Base-by-base conservation (phyloP, 1,140 invertebrate genomes). In the Idris sp. region DNA sequence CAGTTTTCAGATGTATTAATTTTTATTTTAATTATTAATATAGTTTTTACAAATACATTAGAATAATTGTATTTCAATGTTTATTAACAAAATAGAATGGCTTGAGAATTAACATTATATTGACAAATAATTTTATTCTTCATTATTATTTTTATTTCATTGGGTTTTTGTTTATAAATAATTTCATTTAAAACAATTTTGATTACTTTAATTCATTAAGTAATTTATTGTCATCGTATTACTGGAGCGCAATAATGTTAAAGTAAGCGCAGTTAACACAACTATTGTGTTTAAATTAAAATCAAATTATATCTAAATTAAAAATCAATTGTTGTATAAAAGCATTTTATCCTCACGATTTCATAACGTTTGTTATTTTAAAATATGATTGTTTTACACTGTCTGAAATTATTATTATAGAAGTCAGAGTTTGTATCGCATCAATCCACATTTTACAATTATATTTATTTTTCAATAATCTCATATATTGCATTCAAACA, bases 401-500 rank as follows among this genome's bases (percentile, higher is more conserved):
- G 49, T 13, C 38, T 26, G 40, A 16, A 44, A n/a, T 13, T 31
- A 53, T 53, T 65, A 44, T 65, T 54, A 67, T 49, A 48, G 33
- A 58, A 41, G 49, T 28, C 44, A 25, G 35, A 51, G 35, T 43
- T 48, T 31, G 13, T 49, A 49, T 49, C 62, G 18, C 43, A 33
- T 56, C 48, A 53, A 53, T 59, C 46, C 43, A 44, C 19, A 19
- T 61, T 69, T 61, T 61, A 69, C 54, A 69, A 54, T 69, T 53
- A 46, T 61, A 61, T 59, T 31, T 51, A 38, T 53, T 69, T 69
- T 69, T 61, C 40, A 48, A 36, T 14, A 49, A 46, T 48, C 38
- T 46, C 54, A 54, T n/a, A 61, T 53, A 61, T 49, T 36, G 30
- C 53, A 61, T 61, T 44, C n/a, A 9, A 15, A 49, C 13, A 40